Conservation (phyloP, 1,140 invertebrate species). For the Drosophila parabipectinata region DNA sequence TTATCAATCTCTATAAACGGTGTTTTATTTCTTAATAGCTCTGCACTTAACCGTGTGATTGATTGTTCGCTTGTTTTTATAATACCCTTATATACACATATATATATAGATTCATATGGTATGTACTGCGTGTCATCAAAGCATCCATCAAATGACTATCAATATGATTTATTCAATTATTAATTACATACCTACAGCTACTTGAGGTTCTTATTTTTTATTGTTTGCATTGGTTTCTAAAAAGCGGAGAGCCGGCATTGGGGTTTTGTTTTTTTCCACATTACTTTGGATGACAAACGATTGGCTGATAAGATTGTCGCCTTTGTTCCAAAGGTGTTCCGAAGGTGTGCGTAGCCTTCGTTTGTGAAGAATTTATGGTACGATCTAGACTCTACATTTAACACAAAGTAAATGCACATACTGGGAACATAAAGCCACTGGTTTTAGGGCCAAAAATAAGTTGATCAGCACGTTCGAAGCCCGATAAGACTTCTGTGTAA, state of each 20-base stretch:
- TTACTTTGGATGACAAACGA: constrained; percentile 22
- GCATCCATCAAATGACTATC: constrained; percentile 34
- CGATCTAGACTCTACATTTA: constrained; percentile 5
- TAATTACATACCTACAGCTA: constrained; percentile 28
- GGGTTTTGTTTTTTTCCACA: constrained; percentile 1
- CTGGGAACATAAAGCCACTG: constrained; percentile 4
- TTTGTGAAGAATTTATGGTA: constrained; percentile 41
- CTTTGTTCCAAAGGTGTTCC: constrained; percentile 15
- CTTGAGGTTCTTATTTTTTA: constrained; percentile 13
- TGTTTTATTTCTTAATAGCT: constrained; percentile 50
- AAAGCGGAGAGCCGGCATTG: constrained; percentile 8
- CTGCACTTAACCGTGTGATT: constrained; percentile 58
- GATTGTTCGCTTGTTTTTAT: constrained; percentile 44
- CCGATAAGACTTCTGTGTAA: constrained; percentile 22
- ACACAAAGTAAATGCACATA: constrained; percentile 23
- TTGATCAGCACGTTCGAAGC: constrained; percentile 25
- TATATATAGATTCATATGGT: neutral
- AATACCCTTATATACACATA: constrained; percentile 23
- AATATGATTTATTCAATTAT: constrained; percentile 60
- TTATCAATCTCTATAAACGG: constrained; percentile 62
- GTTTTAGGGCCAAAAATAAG: constrained; percentile 5
- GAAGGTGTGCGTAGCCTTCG: constrained; percentile 24
- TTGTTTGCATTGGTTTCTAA: constrained; percentile 16
- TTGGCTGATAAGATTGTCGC: constrained; percentile 55
- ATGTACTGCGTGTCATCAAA: constrained; percentile 28